Evolutionary conservation across 2,888 invertebrate genomes (phyloP).

Genomic region (Steinernema carpocapsae): DNA sequence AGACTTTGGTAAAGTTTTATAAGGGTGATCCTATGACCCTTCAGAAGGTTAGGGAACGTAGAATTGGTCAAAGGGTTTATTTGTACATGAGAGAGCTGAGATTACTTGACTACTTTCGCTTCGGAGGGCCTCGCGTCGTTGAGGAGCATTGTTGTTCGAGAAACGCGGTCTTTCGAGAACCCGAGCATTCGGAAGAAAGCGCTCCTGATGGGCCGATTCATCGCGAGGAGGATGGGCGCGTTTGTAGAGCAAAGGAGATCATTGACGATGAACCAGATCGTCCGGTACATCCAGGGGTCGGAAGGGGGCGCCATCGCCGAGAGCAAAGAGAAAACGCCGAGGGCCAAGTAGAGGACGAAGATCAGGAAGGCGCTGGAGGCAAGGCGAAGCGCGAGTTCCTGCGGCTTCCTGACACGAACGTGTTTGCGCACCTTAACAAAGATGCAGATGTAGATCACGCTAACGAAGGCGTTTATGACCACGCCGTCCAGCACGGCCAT

Average conservation of each 20-base stretch:
- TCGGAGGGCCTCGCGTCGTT: not conserved
- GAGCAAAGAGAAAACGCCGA: conserved; percentile 51
- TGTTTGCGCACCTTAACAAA: conserved; percentile 53
- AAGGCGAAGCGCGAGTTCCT: conserved; percentile 52
- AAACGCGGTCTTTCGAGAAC: conserved; percentile 13
- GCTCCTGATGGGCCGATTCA: conserved; percentile 52
- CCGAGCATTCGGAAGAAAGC: conserved; percentile 37
- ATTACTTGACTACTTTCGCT: not conserved
- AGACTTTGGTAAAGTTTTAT: too few species aligned
- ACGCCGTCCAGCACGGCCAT: conserved; percentile 54
- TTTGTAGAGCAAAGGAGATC: conserved; percentile 56
- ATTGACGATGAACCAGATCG: conserved; percentile 58
- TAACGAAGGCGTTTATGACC: conserved; percentile 53
- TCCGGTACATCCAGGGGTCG: conserved; percentile 53
- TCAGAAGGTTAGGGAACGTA: too few species aligned
- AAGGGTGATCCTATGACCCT: too few species aligned
- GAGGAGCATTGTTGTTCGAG: not conserved
- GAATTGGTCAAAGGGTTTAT: not conserved
- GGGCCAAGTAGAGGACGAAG: conserved; percentile 53
- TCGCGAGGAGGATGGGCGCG: conserved; percentile 49
- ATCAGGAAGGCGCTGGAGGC: conserved; percentile 58
- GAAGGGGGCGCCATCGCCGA: conserved; percentile 53
- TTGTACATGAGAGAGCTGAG: not conserved
- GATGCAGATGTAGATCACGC: conserved; percentile 54
- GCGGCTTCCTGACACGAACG: conserved; percentile 54